A percentile compares a stretch with the other conserved stretches of the same genome.
These are phyloP conservation scores for Philereme transversata DNA, from an alignment of 2,888 invertebrate genomes.

Conservation along the genomic window DNA sequence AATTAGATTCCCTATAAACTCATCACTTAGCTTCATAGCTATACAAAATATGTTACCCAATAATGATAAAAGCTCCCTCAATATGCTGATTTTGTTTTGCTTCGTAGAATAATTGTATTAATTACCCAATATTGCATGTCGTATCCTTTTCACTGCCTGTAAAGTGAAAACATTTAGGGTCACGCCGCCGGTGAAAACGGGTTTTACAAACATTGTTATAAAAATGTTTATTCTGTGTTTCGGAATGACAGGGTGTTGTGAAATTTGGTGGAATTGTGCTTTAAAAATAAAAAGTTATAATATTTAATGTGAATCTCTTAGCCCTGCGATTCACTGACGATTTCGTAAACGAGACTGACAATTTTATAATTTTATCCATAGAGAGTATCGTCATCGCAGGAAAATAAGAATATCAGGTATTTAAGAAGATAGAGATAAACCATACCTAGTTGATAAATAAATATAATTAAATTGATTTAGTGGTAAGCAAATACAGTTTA, in stretches of 20 bases:
- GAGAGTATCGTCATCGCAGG: no score
- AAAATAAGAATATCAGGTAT: no score
- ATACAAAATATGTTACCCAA: background rate
- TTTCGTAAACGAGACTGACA: no score
- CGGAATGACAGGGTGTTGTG: slow-evolving; percentile 4
- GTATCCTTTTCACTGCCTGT: slow-evolving; percentile 10
- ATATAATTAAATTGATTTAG: no score
- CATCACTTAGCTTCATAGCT: no score
- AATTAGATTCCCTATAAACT: no score
- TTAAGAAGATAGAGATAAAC: no score
- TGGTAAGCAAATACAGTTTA: no score
- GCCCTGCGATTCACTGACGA: no score
- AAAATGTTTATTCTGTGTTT: slow-evolving; percentile 15
- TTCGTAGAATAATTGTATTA: slow-evolving; percentile 11
- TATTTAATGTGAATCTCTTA: no score
- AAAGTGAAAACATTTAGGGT: slow-evolving; percentile 12
- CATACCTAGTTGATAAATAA: no score
- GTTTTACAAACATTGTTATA: slow-evolving; percentile 4
- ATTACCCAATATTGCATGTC: slow-evolving; percentile 17
- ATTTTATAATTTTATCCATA: no score
- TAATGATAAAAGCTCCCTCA: background rate
- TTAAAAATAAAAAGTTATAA: background rate
- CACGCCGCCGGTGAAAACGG: slow-evolving; percentile 8
- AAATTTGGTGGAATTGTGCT: background rate
- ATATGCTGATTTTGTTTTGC: slow-evolving; percentile 5